A percentile compares a stretch with the other conserved stretches of the same genome.
phyloP scores from a whole-genome alignment of 2,888 invertebrate species.

The Odontothrips loti region DNA sequence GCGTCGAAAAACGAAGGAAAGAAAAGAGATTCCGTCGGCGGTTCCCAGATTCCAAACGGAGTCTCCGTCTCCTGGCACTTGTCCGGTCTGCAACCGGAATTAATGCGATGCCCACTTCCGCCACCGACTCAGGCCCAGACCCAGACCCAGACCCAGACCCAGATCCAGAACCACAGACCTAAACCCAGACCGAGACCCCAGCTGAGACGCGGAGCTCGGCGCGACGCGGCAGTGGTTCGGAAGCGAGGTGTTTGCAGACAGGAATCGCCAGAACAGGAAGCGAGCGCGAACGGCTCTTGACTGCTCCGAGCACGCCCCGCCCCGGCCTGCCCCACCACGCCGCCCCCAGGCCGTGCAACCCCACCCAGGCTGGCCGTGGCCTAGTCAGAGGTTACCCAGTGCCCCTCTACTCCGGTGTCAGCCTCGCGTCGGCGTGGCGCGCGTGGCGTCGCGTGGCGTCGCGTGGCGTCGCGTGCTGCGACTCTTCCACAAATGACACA shows the following conservation, averaged over 20 bases:
- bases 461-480: not conserved
- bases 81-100: no score
- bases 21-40: no score
- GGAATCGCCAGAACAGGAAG: not conserved
- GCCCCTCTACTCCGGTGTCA: not conserved
- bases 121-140: no score
- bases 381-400: slow-evolving; percentile 18
- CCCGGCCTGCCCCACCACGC: not conserved
- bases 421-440: not conserved
- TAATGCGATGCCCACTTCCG: no score
- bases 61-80: no score
- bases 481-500: not conserved
- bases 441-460: not conserved
- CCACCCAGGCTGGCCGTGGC: slow-evolving; percentile 15
- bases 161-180: no score
- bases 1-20: no score
- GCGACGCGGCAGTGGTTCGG: no score
- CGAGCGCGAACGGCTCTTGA: not conserved
- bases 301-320: not conserved
- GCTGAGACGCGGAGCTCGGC: no score
- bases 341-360: not conserved
- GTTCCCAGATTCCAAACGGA: no score
- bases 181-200: no score
- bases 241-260: not conserved
- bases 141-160: no score